Base-by-base conservation (phyloP, 1,140 invertebrate genomes). In the Conus ventricosus region DNA sequence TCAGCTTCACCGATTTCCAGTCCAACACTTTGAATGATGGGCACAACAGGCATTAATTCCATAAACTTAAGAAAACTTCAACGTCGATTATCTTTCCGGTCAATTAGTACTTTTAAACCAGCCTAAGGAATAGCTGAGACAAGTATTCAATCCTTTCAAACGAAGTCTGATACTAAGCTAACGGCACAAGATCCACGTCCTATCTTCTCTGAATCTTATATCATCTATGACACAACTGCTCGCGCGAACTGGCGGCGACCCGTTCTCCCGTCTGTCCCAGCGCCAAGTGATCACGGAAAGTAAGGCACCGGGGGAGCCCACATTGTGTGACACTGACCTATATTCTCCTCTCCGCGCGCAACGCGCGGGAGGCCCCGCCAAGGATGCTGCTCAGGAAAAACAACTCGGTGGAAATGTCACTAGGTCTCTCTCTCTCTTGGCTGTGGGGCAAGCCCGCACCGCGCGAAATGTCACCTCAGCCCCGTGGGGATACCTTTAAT, bases 311-410 rank as follows among this genome's bases (percentile, higher is more conserved):
- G 67, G 67, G 67, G 75, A 87, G 71, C 85, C 85, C 53, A 87
- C 27, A 87, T 87, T 87, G 85, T 80, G 85, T 87, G 85, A 87
- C 85, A 87, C 85, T 87, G 75, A 87, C 85, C 85, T 71, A 87
- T 75, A 78, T 87, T 80, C 75, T 23, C 75, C 85, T 15, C 39
- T 51, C n/a, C 10, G 10, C 75, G 51, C 17, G 87, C 63, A 75
- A 27, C 75, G 87, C 60, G 10, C 55, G n/a, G 6, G 67, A 75
- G 54, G 60, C 27, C 84, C 53, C 71, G 39, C 71, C 78, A 17
- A 80, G 85, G 20, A 88, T 80, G 53, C 67, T 23, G 67, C 67
- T 71, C 67, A 20, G 67, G 67, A 71, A n/a, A 71, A 71, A n/a
- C 15, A 71, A 20, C 11, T 6, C 11, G 20, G 67, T 71, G 15